These are phyloP conservation scores for Pasiphila rectangulata DNA, from an alignment of 2,888 invertebrate species.

Conservation along the genomic window DNA sequence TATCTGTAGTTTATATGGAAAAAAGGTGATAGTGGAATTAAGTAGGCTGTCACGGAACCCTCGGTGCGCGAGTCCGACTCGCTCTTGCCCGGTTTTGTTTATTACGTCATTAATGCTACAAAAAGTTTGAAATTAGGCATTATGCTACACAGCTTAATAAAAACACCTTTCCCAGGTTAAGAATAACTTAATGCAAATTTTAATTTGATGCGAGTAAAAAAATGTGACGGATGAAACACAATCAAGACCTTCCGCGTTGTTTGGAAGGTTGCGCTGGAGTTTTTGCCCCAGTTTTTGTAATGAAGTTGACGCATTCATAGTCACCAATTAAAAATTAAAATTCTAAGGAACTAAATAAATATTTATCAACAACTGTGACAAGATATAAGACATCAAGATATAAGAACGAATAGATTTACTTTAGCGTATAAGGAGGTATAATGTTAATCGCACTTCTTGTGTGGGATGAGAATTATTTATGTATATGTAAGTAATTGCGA, in stretches of 20 bases:
- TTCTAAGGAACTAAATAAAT: slow-evolving; percentile 54
- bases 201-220: slow-evolving; percentile 31
- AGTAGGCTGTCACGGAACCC: no score
- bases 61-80: no score
- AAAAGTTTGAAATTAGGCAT: slow-evolving; percentile 3
- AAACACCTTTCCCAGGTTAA: slow-evolving; percentile 25
- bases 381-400: slow-evolving; percentile 55
- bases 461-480: slow-evolving; percentile 46
- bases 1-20: no score
- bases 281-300: slow-evolving; percentile 40
- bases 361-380: slow-evolving; percentile 49
- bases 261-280: no score
- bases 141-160: slow-evolving; percentile 1
- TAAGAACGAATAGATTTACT: slow-evolving; percentile 52
- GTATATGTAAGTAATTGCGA: slow-evolving; percentile 36
- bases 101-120: neutral
- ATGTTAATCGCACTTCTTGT: slow-evolving; percentile 29
- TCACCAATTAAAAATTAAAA: slow-evolving; percentile 62
- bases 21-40: no score
- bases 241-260: slow-evolving; percentile 46
- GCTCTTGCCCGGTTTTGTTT: no score
- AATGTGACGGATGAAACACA: slow-evolving; percentile 38
- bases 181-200: slow-evolving; percentile 30
- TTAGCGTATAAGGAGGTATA: slow-evolving; percentile 30
- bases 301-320: slow-evolving; percentile 42